These are phyloP conservation scores for Paramacrobiotus metropolitanus DNA, from an alignment of 1,140 invertebrate genomes.

Conservation along the genomic window DNA sequence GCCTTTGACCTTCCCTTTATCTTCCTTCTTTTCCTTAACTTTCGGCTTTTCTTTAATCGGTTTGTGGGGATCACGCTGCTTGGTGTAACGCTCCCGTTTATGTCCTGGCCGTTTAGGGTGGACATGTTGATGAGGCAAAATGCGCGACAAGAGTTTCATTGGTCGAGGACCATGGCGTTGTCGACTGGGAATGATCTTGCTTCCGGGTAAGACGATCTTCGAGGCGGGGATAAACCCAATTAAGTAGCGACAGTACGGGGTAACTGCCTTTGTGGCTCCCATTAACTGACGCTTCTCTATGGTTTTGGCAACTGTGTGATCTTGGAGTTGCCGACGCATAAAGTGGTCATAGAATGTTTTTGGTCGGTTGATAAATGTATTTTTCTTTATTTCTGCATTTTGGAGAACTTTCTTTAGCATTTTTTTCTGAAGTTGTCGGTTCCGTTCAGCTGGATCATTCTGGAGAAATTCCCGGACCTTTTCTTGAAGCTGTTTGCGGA, in stretches of 20 bases:
- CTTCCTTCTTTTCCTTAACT: not conserved
- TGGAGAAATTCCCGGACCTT: too few relatives aligned
- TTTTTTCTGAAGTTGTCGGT: too few relatives aligned
- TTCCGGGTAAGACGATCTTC: not conserved
- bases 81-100: not conserved
- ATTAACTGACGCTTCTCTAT: too few relatives aligned
- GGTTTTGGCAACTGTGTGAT: not conserved
- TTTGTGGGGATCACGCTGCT: not conserved
- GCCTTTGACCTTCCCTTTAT: not conserved
- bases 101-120: not conserved
- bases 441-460: too few relatives aligned
- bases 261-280: too few relatives aligned
- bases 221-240: not conserved
- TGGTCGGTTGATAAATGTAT: slow-evolving; percentile 2
- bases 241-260: not conserved
- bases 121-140: not conserved
- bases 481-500: too few relatives aligned
- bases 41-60: not conserved
- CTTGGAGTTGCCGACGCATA: not conserved
- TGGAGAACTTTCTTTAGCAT: not conserved
- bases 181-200: not conserved
- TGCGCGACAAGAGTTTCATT: not conserved
- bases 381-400: not conserved
- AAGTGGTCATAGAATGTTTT: not conserved
- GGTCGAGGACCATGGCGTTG: not conserved